Conservation (phyloP, 2,113 vertebrate species). For the Eolophus roseicapilla region DNA sequence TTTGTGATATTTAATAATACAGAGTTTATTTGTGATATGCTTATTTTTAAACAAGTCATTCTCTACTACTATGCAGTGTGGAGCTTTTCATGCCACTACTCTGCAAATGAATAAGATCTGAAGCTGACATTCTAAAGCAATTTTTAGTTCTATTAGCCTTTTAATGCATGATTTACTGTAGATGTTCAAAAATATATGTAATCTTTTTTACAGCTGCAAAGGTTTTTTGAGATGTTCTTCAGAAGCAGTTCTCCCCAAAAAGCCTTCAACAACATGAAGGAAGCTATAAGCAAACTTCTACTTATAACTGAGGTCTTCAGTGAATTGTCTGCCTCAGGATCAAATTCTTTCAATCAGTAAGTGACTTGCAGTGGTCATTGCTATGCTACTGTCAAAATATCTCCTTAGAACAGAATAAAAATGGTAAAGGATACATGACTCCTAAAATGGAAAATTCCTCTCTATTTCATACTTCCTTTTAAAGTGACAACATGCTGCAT, state of each 20-base stretch:
- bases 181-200: neutral
- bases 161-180: neutral
- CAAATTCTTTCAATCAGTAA: conserved; percentile 74
- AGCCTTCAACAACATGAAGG: conserved; percentile 81
- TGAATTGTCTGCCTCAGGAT: conserved; percentile 50
- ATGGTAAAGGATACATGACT: neutral
- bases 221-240: conserved; percentile 84
- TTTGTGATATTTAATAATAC: neutral
- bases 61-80: neutral
- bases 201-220: conserved; percentile 79
- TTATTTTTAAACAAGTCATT: neutral
- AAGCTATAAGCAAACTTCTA: conserved; percentile 83
- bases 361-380: neutral
- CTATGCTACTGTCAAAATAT: neutral
- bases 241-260: conserved; percentile 73
- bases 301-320: conserved; percentile 75
- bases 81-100: neutral
- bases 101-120: neutral
- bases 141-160: neutral
- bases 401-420: neutral
- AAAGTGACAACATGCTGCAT: neutral
- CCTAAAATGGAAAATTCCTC: neutral
- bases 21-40: neutral
- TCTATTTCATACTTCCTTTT: neutral
- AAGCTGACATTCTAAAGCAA: neutral